Evolutionary conservation across 2,888 invertebrate species (phyloP).

Genomic region (Cryptophagus acutangulus): DNA sequence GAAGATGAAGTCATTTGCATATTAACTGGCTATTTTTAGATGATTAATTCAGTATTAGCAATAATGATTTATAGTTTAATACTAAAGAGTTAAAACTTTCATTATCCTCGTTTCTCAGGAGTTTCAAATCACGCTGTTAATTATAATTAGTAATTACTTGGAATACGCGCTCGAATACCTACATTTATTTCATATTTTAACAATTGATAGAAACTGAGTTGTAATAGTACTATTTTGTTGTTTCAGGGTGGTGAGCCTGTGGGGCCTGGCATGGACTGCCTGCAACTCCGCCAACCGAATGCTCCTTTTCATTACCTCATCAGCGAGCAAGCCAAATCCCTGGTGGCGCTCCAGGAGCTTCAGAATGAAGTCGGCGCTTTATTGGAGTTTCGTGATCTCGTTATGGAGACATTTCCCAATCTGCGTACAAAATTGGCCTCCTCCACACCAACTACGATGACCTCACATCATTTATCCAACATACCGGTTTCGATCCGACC

Average conservation of each 20-base stretch:
- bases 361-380: slow-evolving; percentile 91
- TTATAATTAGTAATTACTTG: too few species aligned
- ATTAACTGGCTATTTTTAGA: too few species aligned
- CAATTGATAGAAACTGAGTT: too few species aligned
- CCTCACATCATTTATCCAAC: slow-evolving; percentile 48
- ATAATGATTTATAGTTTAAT: too few species aligned
- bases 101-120: neutral
- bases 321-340: slow-evolving; percentile 84
- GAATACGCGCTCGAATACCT: too few species aligned
- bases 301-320: slow-evolving; percentile 77
- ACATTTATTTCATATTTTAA: too few species aligned
- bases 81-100: too few species aligned
- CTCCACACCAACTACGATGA: slow-evolving; percentile 49
- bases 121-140: slow-evolving; percentile 1
- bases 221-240: too few species aligned
- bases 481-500: slow-evolving; percentile 51
- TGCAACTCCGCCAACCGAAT: slow-evolving; percentile 67
- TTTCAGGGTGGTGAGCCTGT: slow-evolving; percentile 48
- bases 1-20: too few species aligned
- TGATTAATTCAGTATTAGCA: too few species aligned
- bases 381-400: slow-evolving; percentile 87
- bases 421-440: slow-evolving; percentile 81
- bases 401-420: slow-evolving; percentile 91
- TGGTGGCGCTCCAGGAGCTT: slow-evolving; percentile 81
- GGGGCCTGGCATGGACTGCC: slow-evolving; percentile 73